Evolutionary conservation across 2,113 vertebrate genomes (phyloP), one percentile per base, ranked within the genome.

Genomic region (Oceanodroma tethys): DNA sequence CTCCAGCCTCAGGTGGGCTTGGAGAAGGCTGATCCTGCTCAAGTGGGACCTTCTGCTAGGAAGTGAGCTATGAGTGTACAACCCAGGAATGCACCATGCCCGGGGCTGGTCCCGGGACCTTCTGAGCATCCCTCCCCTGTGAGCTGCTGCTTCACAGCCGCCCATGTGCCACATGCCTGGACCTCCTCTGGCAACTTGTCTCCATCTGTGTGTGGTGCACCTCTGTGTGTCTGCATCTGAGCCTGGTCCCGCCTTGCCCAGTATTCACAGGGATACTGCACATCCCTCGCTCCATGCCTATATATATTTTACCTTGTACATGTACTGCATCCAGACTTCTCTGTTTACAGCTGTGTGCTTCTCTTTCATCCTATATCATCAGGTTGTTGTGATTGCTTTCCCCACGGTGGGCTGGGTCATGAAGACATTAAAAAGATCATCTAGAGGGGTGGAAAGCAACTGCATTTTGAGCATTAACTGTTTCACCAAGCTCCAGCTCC

Each of bases 201-300:
- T 53, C 40, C 65, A 5, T 45, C 15, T 11, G n/a, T 30, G 59
- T 48, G 60, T 38, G 26, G 15, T 43, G 13, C 20, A 18, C 0
- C 2, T 43, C 26, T 29, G 11, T 38, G 34, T 43, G 42, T 43
- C 32, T 88, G 60, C 53, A 50, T 19, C 40, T 80, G 26, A 88
- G 58, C 71, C 43, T 34, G 32, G 21, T 82, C 53, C 45, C 9
- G 16, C 68, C 47, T 63, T 55, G 76, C 27, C 62, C 42, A 9
- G 5, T 13, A 26, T 13, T 52, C 63, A 9, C 2, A 9, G 56
- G 50, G 34, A 23, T 36, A 5, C 72, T 27, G 18, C 3, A 9
- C 32, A 40, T 2, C 7, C 48, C 58, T 74, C 0, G 0, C 45
- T 88, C 50, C 9, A 1, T n/a, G 14, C 11, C 40, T 59, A 4